Evolutionary conservation across 2,113 vertebrate species (phyloP).

Genomic region (Sebastes schlegelii): DNA sequence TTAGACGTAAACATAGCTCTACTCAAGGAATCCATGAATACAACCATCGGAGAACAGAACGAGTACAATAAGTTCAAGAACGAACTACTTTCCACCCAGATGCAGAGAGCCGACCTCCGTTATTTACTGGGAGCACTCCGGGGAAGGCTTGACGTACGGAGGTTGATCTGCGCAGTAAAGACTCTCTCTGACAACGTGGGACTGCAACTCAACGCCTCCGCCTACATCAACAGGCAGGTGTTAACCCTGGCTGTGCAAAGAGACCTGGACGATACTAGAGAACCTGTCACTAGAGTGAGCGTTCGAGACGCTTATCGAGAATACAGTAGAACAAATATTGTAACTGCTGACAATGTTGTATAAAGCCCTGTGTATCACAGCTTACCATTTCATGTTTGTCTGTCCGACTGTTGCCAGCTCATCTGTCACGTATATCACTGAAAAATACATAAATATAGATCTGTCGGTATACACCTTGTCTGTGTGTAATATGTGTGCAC

Average conservation of each 20-base stretch:
- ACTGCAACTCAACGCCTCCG: background rate
- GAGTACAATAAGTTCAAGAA: background rate
- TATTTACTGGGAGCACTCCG: background rate
- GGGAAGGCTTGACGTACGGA: background rate
- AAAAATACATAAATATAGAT: no score
- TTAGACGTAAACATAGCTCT: background rate
- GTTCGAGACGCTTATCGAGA: no score
- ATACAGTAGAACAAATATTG: no score
- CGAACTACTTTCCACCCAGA: background rate
- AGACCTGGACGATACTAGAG: background rate
- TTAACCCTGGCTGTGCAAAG: background rate
- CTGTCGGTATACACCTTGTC: no score
- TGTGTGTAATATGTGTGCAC: no score
- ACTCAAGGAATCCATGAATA: background rate
- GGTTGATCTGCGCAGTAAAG: background rate
- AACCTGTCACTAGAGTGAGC: no score
- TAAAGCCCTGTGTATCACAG: no score
- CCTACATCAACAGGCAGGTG: background rate
- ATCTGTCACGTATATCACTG: no score
- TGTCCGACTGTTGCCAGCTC: no score
- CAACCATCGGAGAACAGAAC: rapidly evolving
- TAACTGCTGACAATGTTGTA: no score
- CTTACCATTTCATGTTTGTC: no score
- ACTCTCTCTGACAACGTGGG: background rate
- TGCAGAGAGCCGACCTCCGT: background rate